These are phyloP conservation scores for Drosophila biarmipes DNA, from an alignment of 1,140 invertebrate genomes.

Conservation along the genomic window DNA sequence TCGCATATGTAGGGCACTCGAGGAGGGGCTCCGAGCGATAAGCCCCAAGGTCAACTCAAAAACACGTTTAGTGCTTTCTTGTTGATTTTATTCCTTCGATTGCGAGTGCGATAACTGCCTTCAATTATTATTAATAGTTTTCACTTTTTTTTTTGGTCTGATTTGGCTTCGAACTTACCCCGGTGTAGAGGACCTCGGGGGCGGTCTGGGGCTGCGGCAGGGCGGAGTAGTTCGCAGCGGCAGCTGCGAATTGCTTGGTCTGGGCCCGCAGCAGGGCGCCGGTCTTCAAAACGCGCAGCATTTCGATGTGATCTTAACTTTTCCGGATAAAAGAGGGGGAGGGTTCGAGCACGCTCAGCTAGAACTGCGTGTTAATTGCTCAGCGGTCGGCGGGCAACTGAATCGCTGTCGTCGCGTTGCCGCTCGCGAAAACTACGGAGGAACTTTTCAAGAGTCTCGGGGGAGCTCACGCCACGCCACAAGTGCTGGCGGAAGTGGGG, in stretches of 20 bases:
- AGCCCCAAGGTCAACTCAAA: slow-evolving; percentile 42
- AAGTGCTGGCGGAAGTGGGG: slow-evolving; percentile 10
- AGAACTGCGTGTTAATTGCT: slow-evolving; percentile 41
- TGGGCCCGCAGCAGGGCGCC: slow-evolving; percentile 54
- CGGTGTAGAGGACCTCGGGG: slow-evolving; percentile 77
- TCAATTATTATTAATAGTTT: slow-evolving; percentile 9
- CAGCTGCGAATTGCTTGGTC: slow-evolving; percentile 45
- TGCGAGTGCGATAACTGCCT: slow-evolving; percentile 13
- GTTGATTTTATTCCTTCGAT: background rate
- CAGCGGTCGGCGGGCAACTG: slow-evolving; percentile 47
- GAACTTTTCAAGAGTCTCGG: slow-evolving; percentile 18
- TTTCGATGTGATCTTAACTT: slow-evolving; percentile 33
- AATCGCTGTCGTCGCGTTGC: slow-evolving; percentile 4
- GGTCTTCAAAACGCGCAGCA: slow-evolving; percentile 70
- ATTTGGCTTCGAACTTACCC: slow-evolving; percentile 58
- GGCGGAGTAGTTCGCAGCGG: slow-evolving; percentile 56
- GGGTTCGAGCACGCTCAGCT: slow-evolving; percentile 4
- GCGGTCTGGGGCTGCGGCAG: slow-evolving; percentile 68
- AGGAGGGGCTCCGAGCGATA: slow-evolving; percentile 14
- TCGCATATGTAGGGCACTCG: slow-evolving; percentile 24
- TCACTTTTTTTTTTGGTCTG: background rate
- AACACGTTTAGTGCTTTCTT: slow-evolving; percentile 25
- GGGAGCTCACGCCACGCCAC: background rate
- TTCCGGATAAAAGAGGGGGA: slow-evolving; percentile 6
- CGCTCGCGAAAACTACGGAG: slow-evolving; percentile 35